A percentile compares a stretch with the other conserved stretches of the same genome.
Conservation (phyloP, 2,888 invertebrate species). For the Eristalinus sepulchralis region DNA sequence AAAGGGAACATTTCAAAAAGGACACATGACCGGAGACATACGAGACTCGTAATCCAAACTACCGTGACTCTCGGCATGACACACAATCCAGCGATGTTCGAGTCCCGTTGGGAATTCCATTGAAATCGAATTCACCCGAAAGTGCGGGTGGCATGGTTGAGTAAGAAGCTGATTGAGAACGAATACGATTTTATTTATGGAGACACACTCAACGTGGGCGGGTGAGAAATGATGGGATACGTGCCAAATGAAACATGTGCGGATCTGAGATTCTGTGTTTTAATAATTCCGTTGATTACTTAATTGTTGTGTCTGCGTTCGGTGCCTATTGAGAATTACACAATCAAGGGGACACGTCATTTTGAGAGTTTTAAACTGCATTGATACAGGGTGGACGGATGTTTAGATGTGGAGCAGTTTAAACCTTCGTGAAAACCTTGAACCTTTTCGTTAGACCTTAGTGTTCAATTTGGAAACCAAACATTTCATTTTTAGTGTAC, state of each 20-base stretch:
- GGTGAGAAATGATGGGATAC: not conserved
- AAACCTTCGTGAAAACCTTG: too few species aligned
- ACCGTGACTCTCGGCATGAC: not conserved
- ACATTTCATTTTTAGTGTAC: too few species aligned
- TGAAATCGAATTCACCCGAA: not conserved
- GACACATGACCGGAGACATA: not conserved
- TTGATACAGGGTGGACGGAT: too few species aligned
- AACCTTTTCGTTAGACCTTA: too few species aligned
- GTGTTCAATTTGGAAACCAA: too few species aligned
- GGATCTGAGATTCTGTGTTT: not conserved
- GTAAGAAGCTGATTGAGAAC: not conserved
- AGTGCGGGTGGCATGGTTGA: not conserved
- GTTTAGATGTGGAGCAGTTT: too few species aligned
- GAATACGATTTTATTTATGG: not conserved
- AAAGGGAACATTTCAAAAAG: not conserved
- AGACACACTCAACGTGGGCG: not conserved
- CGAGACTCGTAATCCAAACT: not conserved
- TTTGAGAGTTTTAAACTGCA: too few species aligned
- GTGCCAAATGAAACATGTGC: not conserved
- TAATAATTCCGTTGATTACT: not conserved
- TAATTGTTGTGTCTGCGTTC: not conserved
- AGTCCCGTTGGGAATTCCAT: not conserved
- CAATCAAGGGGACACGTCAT: not conserved
- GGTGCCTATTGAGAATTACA: not conserved
- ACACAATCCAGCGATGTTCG: not conserved